These are phyloP conservation scores for Pachliopta kotzebuea DNA, from an alignment of 2,888 invertebrate genomes.

Conservation along the genomic window DNA sequence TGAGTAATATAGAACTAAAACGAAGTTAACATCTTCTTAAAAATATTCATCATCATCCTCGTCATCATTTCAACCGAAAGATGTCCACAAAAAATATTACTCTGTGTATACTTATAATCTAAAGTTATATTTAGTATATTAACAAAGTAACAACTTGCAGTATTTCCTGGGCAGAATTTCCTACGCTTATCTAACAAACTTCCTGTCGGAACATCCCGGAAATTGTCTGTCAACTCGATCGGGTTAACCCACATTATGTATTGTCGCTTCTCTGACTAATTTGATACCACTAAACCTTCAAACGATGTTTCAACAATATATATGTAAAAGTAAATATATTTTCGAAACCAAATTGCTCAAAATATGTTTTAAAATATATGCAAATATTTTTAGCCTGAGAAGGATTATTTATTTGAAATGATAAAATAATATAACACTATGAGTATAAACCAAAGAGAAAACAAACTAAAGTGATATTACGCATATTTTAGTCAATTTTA, in stretches of 20 bases:
- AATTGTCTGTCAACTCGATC: slow-evolving; percentile 23
- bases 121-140: slow-evolving; percentile 5
- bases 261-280: slow-evolving; percentile 14
- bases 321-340: background rate
- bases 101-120: background rate
- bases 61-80: too few relatives aligned
- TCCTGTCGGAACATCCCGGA: slow-evolving; percentile 19
- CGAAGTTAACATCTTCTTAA: too few relatives aligned
- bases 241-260: slow-evolving; percentile 17
- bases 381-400: too few relatives aligned
- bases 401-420: too few relatives aligned
- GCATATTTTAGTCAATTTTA: too few relatives aligned
- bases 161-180: slow-evolving; percentile 18
- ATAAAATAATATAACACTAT: too few relatives aligned
- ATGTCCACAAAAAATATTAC: background rate
- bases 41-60: too few relatives aligned
- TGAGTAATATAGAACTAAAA: too few relatives aligned
- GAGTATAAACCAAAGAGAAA: too few relatives aligned
- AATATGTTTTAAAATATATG: background rate
- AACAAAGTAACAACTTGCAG: slow-evolving; percentile 15
- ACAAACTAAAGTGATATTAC: too few relatives aligned
- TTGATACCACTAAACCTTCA: slow-evolving; percentile 2
- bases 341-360: background rate
- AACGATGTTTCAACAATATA: background rate
- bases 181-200: slow-evolving; percentile 18